Evolutionary conservation across 2,797 vertebrate species (phyloP).

Genomic region (Diplodus puntazzo): DNA sequence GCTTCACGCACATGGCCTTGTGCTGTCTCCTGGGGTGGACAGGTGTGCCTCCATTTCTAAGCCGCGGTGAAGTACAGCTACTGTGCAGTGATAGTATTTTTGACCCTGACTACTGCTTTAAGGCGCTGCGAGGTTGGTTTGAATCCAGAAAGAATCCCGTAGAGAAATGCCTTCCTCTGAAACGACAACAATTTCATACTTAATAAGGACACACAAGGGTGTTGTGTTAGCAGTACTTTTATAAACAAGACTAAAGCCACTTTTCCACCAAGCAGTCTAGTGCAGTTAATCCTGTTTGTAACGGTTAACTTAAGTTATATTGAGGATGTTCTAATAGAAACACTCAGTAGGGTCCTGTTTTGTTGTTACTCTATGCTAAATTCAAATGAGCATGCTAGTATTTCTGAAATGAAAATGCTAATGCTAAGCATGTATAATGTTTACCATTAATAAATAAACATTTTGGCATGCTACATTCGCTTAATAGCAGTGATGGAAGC

Average conservation of each 20-base stretch:
- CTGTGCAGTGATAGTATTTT: slow-evolving; percentile 21
- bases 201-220: background rate
- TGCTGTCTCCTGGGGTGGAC: slow-evolving; percentile 34
- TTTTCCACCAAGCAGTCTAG: no score
- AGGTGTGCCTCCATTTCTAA: slow-evolving; percentile 32
- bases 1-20: slow-evolving; percentile 32
- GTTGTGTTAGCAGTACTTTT: background rate
- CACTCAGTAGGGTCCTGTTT: no score
- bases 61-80: slow-evolving; percentile 39
- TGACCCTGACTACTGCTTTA: slow-evolving; percentile 16
- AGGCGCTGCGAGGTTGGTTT: slow-evolving; percentile 44
- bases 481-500: no score
- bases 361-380: no score
- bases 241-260: background rate
- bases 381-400: no score
- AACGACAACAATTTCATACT: slow-evolving; percentile 29
- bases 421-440: background rate
- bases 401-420: no score
- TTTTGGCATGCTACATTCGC: no score
- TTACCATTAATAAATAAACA: background rate
- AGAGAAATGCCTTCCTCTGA: slow-evolving; percentile 39
- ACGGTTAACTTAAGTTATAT: no score
- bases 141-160: slow-evolving; percentile 35
- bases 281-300: no score
- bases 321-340: no score